Percentiles rank a stretch among this genome's conserved stretches.
Conservation (phyloP, 2,888 invertebrate species). For the Vesta saturnalis region DNA sequence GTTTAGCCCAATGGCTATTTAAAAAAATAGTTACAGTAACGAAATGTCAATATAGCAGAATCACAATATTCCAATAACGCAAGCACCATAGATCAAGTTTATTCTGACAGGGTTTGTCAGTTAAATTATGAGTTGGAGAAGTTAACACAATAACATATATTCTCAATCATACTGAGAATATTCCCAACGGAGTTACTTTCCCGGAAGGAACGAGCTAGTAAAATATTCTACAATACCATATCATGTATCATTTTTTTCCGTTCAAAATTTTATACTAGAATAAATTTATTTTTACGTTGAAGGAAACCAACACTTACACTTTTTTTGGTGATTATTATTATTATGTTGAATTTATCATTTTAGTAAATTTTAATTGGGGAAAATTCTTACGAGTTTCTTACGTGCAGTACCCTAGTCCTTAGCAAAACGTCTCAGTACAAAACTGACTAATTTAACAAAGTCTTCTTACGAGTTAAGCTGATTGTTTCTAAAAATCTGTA, state of each 20-base stretch:
- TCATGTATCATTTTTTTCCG: background rate
- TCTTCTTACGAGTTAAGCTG: too few species aligned
- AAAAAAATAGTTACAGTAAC: too few species aligned
- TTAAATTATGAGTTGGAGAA: constrained; percentile 2
- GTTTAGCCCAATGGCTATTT: too few species aligned
- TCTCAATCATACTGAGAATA: constrained; percentile 10
- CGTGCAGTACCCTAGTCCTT: too few species aligned
- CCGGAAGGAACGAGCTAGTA: background rate
- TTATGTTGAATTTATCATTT: too few species aligned
- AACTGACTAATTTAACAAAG: too few species aligned
- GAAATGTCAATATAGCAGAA: too few species aligned
- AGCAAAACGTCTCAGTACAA: too few species aligned
- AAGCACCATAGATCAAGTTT: background rate
- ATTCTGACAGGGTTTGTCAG: constrained; percentile 8
- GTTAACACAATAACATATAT: constrained; percentile 14
- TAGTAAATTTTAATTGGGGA: too few species aligned
- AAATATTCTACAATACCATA: background rate
- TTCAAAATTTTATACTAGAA: background rate
- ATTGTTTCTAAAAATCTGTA: too few species aligned
- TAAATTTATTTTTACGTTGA: background rate
- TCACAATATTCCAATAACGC: background rate
- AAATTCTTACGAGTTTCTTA: too few species aligned
- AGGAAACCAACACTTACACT: background rate
- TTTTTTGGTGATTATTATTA: too few species aligned
- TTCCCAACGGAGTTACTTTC: constrained; percentile 4